Evolutionary conservation across 2,113 vertebrate genomes (phyloP).

Genomic region (Rhynchomys soricoides): DNA sequence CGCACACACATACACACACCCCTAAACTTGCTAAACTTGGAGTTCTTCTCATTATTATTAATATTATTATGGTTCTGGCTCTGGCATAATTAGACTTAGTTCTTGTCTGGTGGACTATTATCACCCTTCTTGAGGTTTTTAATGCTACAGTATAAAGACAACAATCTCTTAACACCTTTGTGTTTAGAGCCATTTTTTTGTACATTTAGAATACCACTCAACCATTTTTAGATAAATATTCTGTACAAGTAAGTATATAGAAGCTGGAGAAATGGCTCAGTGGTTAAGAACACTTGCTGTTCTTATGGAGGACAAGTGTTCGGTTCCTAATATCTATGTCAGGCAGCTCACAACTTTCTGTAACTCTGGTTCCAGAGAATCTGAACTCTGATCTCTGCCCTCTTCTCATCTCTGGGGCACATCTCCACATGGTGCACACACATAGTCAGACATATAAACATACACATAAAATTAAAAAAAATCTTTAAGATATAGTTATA

Average conservation of each 20-base stretch:
- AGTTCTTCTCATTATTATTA: neutral
- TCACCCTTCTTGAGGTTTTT: neutral
- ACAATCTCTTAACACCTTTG: neutral
- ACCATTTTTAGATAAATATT: neutral
- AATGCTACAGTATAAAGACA: neutral
- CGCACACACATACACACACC: no score
- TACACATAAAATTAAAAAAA: neutral
- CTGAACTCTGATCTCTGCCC: neutral
- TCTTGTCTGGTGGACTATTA: neutral
- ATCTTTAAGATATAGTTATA: neutral
- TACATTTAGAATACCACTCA: neutral
- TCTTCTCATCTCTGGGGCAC: neutral
- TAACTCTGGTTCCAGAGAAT: neutral
- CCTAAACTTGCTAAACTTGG: neutral
- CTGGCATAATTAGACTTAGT: neutral
- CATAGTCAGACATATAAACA: neutral
- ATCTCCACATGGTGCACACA: neutral
- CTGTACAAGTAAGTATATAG: neutral
- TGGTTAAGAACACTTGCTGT: neutral
- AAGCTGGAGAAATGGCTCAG: neutral
- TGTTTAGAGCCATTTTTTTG: neutral
- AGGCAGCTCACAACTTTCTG: neutral
- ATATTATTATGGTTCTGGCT: neutral
- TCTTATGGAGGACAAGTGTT: neutral
- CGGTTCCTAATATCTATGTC: no score